Conservation (phyloP, 2,797 vertebrate genomes). For the Darevskia nairensis region DNA sequence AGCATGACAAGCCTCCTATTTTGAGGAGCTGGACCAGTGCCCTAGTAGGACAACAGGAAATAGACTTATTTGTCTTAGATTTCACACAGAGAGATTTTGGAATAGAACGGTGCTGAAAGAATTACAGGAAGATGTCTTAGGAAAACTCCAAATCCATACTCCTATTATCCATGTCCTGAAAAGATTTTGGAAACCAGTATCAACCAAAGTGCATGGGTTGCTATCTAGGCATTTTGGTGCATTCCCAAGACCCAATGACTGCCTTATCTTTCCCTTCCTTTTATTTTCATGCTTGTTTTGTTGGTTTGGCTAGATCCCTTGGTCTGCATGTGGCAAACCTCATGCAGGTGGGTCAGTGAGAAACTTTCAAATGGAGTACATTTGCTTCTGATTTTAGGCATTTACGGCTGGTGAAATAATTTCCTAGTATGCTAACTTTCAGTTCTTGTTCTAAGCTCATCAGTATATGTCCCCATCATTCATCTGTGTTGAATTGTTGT, state of each 20-base stretch:
- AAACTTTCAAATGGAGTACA: not conserved
- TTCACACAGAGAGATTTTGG: no score
- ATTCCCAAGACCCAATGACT: not conserved
- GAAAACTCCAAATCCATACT: not conserved
- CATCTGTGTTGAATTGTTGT: not conserved
- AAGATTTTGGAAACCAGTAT: not conserved
- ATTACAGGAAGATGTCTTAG: not conserved
- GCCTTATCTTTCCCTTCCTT: not conserved
- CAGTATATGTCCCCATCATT: not conserved
- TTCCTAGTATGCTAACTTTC: not conserved
- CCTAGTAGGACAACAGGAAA: not conserved
- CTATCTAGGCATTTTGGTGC: not conserved
- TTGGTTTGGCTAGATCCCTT: not conserved
- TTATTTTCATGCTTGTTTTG: not conserved
- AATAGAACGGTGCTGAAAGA: not conserved
- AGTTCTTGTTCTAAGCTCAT: not conserved
- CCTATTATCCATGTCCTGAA: not conserved
- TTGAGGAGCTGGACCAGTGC: not conserved
- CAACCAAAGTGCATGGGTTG: not conserved
- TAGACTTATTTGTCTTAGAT: not conserved
- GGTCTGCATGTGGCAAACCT: not conserved
- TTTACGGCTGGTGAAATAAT: not conserved
- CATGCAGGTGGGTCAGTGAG: not conserved
- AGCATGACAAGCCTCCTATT: no score
- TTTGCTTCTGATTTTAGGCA: slow-evolving; percentile 13